Base-by-base conservation (phyloP, 2,888 invertebrate genomes). In the Drosophila leonis region DNA sequence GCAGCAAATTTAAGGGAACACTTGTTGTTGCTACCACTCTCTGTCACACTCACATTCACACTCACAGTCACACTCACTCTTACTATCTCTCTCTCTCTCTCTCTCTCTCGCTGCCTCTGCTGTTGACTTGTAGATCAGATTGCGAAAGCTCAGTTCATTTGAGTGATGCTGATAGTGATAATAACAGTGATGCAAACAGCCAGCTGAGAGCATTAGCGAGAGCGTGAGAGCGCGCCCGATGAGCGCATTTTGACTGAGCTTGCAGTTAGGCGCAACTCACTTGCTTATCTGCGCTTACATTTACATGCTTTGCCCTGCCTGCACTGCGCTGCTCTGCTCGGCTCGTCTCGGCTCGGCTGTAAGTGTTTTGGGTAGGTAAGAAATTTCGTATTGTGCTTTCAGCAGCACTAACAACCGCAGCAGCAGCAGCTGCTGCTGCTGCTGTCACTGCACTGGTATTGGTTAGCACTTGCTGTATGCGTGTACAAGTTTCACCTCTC, bases 101-200 rank as follows among this genome's bases (percentile, higher is more conserved):
- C 44, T 15, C 4, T 9, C 42, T 20, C 42, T 20, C 42, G 20
- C 12, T 35, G 37, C 35, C 13, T 15, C 24, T n/a, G 44, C 42
- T 39, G 42, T 24, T 56, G 39, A 37, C 48, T 49, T 65, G 49
- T 59, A 65, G 69, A 78, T 76, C 75, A 64, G 64, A 73, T 73
- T 69, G 75, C 55, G 63, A 70, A 79, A 75, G 75, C 71, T 79
- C 64, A 57, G 57, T 66, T 66, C 66, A 75, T 63, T 70, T 70
- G 65, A 79, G 64, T 39, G 71, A 71, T 79, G 66, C 71, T 78
- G 75, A 65, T 70, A 65, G 44, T 68, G 74, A 76, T 69, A 67
- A 57, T 57, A 29, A 27, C 51, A 31, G 31, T 31, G 31, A 31
- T 57, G 57, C 20, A 31, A 52, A 31, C 51, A 44, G 51, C 24